A percentile compares a stretch with the other conserved stretches of the same genome.
These are phyloP conservation scores for Potamarius usumacintae DNA, from an alignment of 2,113 vertebrate species.

Conservation along the genomic window DNA sequence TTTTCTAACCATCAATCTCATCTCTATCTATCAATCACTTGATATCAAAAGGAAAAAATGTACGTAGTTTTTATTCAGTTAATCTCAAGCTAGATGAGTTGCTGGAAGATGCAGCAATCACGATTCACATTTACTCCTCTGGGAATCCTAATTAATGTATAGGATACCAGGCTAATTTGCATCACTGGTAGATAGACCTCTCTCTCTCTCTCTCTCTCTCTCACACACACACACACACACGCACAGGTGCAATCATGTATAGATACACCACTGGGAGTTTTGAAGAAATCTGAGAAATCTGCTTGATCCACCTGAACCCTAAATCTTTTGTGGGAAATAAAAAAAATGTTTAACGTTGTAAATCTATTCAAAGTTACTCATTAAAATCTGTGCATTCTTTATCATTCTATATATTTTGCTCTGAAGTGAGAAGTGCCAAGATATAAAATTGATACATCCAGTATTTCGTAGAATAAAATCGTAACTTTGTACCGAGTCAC, in stretches of 20 bases:
- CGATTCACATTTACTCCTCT: constrained; percentile 61
- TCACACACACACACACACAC: neutral
- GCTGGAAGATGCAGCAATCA: constrained; percentile 39
- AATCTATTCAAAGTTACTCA: neutral
- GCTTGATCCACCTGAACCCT: neutral
- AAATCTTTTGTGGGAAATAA: neutral
- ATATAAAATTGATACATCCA: too few relatives aligned
- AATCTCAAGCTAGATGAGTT: neutral
- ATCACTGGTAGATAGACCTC: constrained; percentile 65
- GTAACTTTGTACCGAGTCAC: constrained; percentile 45
- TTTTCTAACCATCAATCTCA: neutral
- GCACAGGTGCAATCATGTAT: neutral
- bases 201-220: too few relatives aligned
- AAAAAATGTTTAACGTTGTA: neutral
- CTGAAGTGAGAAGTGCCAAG: neutral
- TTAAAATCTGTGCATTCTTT: neutral
- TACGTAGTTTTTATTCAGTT: neutral
- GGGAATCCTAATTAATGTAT: constrained; percentile 75
- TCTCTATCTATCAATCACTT: constrained; percentile 4
- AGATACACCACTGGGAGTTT: neutral
- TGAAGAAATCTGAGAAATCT: neutral
- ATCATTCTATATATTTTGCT: neutral
- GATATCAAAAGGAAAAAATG: neutral
- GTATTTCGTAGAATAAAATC: constrained; percentile 12
- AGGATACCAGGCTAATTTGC: constrained; percentile 72